Percentiles rank a stretch among this genome's conserved stretches.
phyloP scores from a whole-genome alignment of 2,797 vertebrate genomes.

The Bradypus variegatus region DNA sequence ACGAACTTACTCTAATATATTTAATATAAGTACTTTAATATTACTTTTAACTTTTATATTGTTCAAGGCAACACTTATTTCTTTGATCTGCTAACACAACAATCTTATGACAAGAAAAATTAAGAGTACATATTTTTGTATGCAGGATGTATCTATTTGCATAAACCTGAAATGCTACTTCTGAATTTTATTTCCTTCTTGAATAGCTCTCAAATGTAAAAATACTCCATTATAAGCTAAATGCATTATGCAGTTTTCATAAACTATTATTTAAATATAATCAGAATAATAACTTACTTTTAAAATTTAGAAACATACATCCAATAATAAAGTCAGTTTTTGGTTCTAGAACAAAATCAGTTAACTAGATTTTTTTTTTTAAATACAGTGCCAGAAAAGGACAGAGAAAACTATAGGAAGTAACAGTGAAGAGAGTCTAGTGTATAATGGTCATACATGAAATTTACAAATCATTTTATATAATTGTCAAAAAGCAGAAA shows the following conservation, averaged over 20 bases:
- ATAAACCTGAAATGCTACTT: not conserved
- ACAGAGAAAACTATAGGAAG: not conserved
- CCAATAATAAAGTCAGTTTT: not conserved
- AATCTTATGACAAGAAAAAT: constrained; percentile 7
- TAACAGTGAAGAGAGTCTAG: not conserved
- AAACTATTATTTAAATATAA: not conserved
- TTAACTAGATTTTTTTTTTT: not conserved
- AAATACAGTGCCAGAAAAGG: not conserved
- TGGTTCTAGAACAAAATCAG: constrained; percentile 6
- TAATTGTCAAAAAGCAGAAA: not conserved
- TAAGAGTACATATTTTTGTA: not conserved
- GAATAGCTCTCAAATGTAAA: constrained; percentile 20
- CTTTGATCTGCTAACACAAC: not conserved
- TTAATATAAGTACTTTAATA: not conserved
- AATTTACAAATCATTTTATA: constrained; percentile 7
- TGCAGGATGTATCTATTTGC: not conserved
- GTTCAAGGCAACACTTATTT: not conserved
- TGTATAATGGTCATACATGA: not conserved
- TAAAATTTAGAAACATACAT: constrained; percentile 24
- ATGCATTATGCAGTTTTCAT: not conserved
- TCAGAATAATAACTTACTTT: not conserved
- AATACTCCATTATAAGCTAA: not conserved
- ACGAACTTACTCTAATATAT: not conserved
- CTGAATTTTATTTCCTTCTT: constrained; percentile 23
- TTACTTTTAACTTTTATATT: not conserved